A percentile compares a stretch with the other conserved stretches of the same genome.
Conservation (phyloP, 2,888 invertebrate genomes). For the Drosophila lutescens region DNA sequence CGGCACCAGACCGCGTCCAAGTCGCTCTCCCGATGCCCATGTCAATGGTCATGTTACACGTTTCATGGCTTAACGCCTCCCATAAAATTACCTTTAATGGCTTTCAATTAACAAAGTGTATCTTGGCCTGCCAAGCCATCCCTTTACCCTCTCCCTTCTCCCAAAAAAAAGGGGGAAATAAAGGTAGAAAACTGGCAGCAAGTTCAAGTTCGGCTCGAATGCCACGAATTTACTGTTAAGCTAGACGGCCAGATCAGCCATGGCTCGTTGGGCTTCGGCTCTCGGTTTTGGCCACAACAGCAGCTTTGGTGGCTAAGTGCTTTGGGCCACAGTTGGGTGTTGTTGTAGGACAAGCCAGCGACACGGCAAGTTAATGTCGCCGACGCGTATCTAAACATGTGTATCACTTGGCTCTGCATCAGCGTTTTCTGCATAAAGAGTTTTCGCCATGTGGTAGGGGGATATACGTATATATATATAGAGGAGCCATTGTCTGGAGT, state of each 20-base stretch:
- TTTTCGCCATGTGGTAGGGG: not conserved
- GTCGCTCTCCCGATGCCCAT: conserved; percentile 59
- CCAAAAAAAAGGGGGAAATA: conserved; percentile 26
- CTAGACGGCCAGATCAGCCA: conserved; percentile 38
- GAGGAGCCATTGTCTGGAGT: conserved; percentile 36
- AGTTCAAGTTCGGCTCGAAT: conserved; percentile 40
- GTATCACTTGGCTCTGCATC: conserved; percentile 67
- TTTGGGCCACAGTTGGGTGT: conserved; percentile 37
- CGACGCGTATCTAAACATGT: conserved; percentile 81
- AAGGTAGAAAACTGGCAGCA: conserved; percentile 42
- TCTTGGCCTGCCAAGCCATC: conserved; percentile 53
- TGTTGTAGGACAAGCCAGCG: conserved; percentile 40
- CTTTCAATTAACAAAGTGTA: conserved; percentile 84
- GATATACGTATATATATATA: not conserved
- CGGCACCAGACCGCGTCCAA: conserved; percentile 33
- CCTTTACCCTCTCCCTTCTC: not conserved
- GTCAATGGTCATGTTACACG: conserved; percentile 83
- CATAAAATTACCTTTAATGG: conserved; percentile 85
- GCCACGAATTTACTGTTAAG: conserved; percentile 61
- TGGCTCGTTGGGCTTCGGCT: conserved; percentile 37
- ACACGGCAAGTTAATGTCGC: conserved; percentile 78
- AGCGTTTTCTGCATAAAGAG: conserved; percentile 50
- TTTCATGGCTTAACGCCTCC: conserved; percentile 84
- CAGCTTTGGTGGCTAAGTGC: conserved; percentile 27
- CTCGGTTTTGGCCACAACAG: conserved; percentile 18